Percentiles rank a stretch among this genome's conserved stretches.
Conservation (phyloP, 35 echinoderm and acorn worm genomes). For the Ophiothrix spiculata region DNA sequence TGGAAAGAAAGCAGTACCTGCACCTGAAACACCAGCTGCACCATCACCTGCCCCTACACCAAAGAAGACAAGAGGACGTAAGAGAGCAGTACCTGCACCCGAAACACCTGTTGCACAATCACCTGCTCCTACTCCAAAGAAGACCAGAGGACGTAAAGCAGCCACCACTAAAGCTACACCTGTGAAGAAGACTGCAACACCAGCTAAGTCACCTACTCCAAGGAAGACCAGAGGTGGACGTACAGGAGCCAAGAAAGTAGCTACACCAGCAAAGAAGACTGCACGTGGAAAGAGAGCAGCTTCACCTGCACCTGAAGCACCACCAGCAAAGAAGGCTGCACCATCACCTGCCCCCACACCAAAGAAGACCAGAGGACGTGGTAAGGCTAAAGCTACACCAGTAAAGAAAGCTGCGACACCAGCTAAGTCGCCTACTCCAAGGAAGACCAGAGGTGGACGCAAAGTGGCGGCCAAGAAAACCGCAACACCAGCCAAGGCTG, state of each 20-base stretch:
- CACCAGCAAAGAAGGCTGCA: constrained; percentile 12
- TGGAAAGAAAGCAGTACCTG: constrained; percentile 23
- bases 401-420: constrained; percentile 31
- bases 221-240: background rate
- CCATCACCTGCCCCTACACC: constrained; percentile 1
- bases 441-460: constrained; percentile 24
- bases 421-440: constrained; percentile 35
- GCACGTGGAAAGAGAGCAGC: background rate
- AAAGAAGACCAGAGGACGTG: background rate
- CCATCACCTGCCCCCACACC: background rate
- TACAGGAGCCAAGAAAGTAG: background rate
- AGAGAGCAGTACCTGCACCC: background rate
- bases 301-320: background rate
- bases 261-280: constrained; percentile 21
- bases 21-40: background rate
- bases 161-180: constrained; percentile 12
- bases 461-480: constrained; percentile 29
- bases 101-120: background rate
- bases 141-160: constrained; percentile 28
- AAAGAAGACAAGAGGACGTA: constrained; percentile 24
- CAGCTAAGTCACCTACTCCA: constrained; percentile 10
- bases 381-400: constrained; percentile 1
- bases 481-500: background rate
- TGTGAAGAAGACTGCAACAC: constrained; percentile 21
- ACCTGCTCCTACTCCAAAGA: constrained; percentile 1